Base-by-base conservation (phyloP, 2,888 invertebrate species). In the Dryocosmus kuriphilus region DNA sequence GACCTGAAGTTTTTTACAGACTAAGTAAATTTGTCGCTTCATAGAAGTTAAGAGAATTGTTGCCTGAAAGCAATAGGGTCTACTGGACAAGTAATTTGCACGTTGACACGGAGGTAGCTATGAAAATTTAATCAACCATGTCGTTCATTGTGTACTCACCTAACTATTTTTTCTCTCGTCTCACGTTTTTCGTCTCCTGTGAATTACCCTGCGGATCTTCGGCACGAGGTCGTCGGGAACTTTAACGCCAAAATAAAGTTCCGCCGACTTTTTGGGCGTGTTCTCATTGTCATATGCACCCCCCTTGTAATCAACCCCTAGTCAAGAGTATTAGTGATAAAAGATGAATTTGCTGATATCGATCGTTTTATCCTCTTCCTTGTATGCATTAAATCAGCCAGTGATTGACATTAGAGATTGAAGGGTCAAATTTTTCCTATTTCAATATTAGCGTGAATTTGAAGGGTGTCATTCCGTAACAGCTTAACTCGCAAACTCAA, bases 251-350 rank as follows among this genome's bases (percentile, higher is more conserved):
- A 61, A 61, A 27, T 61, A 61, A 27, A 61, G 27, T 30, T 27
- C 61, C 30, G 16, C 27, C 16, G 27, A 16, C 55, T 61, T 46
- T 61, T 32, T 27, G 57, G 55, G 24, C 27, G 24, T 41, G 46
- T 41, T 55, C 30, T 24, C 63, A 76, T 74, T 67, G 61, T 79
- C 74, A 74, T 76, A 57, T 76, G 63, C 63, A 63, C n/a, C 67
- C 76, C 76, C 62, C 27, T 61, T 61, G 27, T 30, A 30, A 61
- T 24, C 55, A 32, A 57, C 41, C 62, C 27, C 22, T 32, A 24
- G 38, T 6, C 61, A 27, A 41, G 4, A 35, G 35, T 1, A 9
- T 35, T 35, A 8, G 7, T 35, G 35, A 35, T 35, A 35, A 35
- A 35, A 35, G 9, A 35, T 35, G 0, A 35, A 35, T 35, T 35